These are phyloP conservation scores for Euura lappo DNA, from an alignment of 1,140 invertebrate genomes.

Conservation along the genomic window DNA sequence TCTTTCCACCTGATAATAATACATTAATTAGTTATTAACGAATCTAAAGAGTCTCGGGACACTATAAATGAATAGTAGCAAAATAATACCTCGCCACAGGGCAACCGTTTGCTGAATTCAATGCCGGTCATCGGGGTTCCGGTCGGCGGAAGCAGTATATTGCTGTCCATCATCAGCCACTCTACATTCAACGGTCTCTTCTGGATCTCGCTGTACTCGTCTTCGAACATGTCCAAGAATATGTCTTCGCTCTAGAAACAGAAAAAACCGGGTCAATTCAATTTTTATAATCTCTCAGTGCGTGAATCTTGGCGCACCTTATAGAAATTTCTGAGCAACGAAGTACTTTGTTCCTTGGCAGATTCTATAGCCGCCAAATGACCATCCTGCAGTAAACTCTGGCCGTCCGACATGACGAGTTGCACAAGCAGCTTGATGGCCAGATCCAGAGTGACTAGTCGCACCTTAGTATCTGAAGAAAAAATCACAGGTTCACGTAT, in stretches of 20 bases:
- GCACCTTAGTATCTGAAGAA: constrained; percentile 74
- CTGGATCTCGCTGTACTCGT: constrained; percentile 93
- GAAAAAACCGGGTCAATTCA: constrained; percentile 12
- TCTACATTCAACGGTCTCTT: constrained; percentile 89
- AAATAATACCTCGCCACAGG: constrained; percentile 85
- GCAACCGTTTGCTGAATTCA: constrained; percentile 91
- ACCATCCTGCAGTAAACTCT: constrained; percentile 57
- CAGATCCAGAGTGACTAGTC: constrained; percentile 92
- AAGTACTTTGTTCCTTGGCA: constrained; percentile 85
- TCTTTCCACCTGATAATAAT: constrained; percentile 79
- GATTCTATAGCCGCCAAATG: constrained; percentile 73
- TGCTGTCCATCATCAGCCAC: constrained; percentile 95
- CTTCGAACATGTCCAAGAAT: constrained; percentile 98
- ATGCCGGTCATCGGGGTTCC: constrained; percentile 96
- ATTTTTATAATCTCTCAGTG: no score
- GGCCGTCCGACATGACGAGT: constrained; percentile 60
- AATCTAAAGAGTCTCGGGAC: background rate
- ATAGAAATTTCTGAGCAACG: constrained; percentile 89
- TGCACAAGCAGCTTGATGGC: constrained; percentile 78
- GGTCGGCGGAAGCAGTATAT: constrained; percentile 93
- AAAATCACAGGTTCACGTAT: constrained; percentile 11
- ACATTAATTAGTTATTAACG: constrained; percentile 25
- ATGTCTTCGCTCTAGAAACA: constrained; percentile 88
- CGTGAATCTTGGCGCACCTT: constrained; percentile 64
- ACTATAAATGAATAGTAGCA: background rate